Percentiles rank a stretch among this genome's conserved stretches.
Evolutionary conservation across 1,140 invertebrate species (phyloP).

Genomic region (Zaprionus gabonicus): DNA sequence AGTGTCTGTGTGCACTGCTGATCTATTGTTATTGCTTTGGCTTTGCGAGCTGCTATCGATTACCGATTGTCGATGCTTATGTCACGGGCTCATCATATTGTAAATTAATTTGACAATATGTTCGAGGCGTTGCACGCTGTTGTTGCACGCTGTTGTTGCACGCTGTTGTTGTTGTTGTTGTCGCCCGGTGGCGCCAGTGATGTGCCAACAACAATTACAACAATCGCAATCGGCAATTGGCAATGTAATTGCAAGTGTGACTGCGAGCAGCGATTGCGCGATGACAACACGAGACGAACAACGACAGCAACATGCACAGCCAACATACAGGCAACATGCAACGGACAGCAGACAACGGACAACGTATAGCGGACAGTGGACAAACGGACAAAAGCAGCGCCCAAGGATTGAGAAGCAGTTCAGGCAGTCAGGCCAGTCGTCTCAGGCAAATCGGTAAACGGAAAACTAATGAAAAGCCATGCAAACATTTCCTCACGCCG

Average conservation of each 20-base stretch:
- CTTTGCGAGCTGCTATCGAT: slow-evolving; percentile 9
- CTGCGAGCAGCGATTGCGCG: slow-evolving; percentile 47
- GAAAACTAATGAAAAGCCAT: slow-evolving; percentile 81
- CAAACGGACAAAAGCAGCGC: slow-evolving; percentile 20
- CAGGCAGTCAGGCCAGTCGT: slow-evolving; percentile 20
- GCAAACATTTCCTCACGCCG: slow-evolving; percentile 81
- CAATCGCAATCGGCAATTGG: slow-evolving; percentile 62
- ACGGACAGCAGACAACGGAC: background rate
- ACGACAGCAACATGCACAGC: slow-evolving; percentile 43
- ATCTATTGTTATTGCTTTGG: slow-evolving; percentile 8
- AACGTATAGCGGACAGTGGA: background rate
- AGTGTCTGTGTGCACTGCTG: background rate
- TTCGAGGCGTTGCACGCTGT: slow-evolving; percentile 31
- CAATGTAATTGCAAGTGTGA: slow-evolving; percentile 81
- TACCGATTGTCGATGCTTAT: slow-evolving; percentile 35
- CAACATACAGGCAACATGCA: slow-evolving; percentile 13
- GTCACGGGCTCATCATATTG: slow-evolving; percentile 66
- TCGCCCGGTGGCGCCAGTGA: slow-evolving; percentile 55
- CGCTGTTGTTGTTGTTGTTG: background rate
- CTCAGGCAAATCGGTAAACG: slow-evolving; percentile 60
- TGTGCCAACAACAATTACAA: slow-evolving; percentile 80
- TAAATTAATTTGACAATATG: slow-evolving; percentile 82
- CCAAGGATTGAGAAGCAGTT: slow-evolving; percentile 58
- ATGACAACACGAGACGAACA: slow-evolving; percentile 49
- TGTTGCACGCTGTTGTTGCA: background rate